Percentiles rank a stretch among this genome's conserved stretches.
Conservation (phyloP, 2,797 vertebrate genomes). For the Cetoscarus ocellatus region DNA sequence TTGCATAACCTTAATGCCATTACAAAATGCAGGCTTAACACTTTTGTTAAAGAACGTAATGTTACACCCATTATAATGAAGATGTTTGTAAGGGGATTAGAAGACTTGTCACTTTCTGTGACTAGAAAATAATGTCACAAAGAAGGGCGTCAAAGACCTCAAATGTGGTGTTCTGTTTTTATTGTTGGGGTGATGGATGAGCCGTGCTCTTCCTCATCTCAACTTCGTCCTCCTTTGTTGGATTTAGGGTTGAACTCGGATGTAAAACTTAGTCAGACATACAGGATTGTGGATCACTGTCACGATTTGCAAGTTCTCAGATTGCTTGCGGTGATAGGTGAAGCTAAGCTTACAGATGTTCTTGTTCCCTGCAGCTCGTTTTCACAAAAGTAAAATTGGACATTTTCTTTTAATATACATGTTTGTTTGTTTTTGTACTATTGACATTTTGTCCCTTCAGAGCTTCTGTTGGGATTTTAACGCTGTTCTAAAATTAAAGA, state of each 20-base stretch:
- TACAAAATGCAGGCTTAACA: not conserved
- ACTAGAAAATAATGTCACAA: constrained; percentile 20
- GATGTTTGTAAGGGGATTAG: constrained; percentile 16
- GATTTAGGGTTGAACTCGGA: too few relatives aligned
- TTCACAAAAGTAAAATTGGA: too few relatives aligned
- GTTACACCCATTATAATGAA: constrained; percentile 25
- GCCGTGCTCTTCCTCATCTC: not conserved
- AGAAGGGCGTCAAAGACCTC: not conserved
- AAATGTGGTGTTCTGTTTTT: not conserved
- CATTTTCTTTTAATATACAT: too few relatives aligned
- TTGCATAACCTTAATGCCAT: constrained; percentile 13
- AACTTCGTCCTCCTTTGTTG: constrained; percentile 10
- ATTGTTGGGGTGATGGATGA: not conserved
- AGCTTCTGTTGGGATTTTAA: too few relatives aligned
- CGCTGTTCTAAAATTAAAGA: too few relatives aligned
- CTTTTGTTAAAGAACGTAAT: constrained; percentile 33
- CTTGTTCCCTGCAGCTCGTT: too few relatives aligned
- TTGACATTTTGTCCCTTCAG: too few relatives aligned
- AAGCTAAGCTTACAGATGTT: too few relatives aligned
- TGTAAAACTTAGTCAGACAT: not conserved
- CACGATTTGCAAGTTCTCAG: too few relatives aligned
- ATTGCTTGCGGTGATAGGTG: too few relatives aligned
- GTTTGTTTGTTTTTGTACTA: too few relatives aligned
- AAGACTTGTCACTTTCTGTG: constrained; percentile 6
- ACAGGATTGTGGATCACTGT: constrained; percentile 13